A percentile compares a stretch with the other conserved stretches of the same genome.
Evolutionary conservation across 92 coral and sea anemone species (phyloP).

Genomic region (Bergia puertoricense): DNA sequence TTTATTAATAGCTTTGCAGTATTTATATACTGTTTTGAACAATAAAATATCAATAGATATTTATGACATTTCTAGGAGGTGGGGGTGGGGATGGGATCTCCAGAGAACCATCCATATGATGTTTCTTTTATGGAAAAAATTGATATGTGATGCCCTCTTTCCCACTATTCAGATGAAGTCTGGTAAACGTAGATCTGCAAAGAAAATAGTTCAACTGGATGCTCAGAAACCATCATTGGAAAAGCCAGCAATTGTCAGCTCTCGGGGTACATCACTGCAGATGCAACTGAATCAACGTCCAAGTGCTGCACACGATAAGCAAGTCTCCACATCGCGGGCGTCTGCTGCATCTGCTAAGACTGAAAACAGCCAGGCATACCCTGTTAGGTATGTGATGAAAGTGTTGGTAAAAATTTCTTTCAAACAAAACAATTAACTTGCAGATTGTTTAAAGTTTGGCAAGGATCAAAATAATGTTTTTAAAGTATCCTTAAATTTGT

Average conservation of each 20-base stretch:
- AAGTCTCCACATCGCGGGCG: not conserved
- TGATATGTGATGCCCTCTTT: not conserved
- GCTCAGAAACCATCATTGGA: not conserved
- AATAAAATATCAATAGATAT: too few relatives aligned
- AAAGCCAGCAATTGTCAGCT: constrained; percentile 26
- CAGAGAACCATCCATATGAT: too few relatives aligned
- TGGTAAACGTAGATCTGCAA: not conserved
- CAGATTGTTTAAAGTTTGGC: too few relatives aligned
- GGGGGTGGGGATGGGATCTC: too few relatives aligned
- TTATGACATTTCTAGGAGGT: too few relatives aligned
- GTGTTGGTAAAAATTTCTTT: too few relatives aligned
- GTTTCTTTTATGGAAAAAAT: too few relatives aligned
- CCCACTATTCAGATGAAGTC: not conserved
- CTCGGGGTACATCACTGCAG: constrained; percentile 27
- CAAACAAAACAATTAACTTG: too few relatives aligned
- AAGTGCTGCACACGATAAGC: constrained; percentile 11
- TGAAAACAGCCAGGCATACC: not conserved
- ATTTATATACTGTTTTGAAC: too few relatives aligned
- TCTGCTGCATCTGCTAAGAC: constrained; percentile 12
- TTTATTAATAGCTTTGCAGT: too few relatives aligned
- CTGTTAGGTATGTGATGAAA: constrained; percentile 4
- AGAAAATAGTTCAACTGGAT: not conserved
- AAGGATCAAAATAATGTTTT: too few relatives aligned
- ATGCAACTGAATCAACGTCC: constrained; percentile 31
- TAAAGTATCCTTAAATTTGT: too few relatives aligned